These are phyloP conservation scores for Panagrolaimus sp. DNA, from an alignment of 1,140 invertebrate genomes.

Conservation along the genomic window DNA sequence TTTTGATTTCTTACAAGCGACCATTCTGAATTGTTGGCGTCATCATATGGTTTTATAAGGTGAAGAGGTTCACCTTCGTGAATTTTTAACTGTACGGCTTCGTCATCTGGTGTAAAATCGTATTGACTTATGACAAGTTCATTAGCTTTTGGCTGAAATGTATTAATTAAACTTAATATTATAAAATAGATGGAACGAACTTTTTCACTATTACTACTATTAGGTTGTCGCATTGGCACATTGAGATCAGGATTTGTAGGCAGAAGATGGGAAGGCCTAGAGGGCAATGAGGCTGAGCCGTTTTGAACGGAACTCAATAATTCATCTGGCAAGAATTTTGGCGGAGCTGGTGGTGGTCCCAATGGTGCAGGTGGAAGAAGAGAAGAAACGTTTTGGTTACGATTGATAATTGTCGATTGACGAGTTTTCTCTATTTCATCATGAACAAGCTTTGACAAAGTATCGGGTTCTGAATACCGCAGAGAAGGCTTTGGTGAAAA, in stretches of 20 bases:
- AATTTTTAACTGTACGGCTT: conserved; percentile 3
- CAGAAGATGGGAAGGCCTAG: background rate
- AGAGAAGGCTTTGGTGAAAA: background rate
- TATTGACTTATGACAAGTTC: background rate
- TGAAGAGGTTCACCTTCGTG: background rate
- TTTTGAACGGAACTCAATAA: background rate
- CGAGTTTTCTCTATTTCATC: conserved; percentile 12
- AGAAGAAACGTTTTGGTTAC: background rate
- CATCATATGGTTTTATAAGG: background rate
- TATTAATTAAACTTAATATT: background rate
- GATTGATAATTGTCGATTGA: background rate
- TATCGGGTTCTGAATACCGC: background rate
- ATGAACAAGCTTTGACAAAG: background rate
- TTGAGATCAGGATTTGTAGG: background rate
- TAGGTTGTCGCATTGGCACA: background rate
- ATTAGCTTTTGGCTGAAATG: background rate
- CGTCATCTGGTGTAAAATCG: conserved; percentile 9
- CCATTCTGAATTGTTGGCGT: conserved; percentile 12
- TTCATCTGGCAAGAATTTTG: background rate
- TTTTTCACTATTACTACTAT: background rate
- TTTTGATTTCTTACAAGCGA: conserved; percentile 8
- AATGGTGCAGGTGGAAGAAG: background rate
- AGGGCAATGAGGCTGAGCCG: background rate
- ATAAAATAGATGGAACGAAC: background rate
- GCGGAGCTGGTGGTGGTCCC: conserved; percentile 4